Conservation (phyloP, 2,888 invertebrate genomes). For the Sarcophaga caerulescens region DNA sequence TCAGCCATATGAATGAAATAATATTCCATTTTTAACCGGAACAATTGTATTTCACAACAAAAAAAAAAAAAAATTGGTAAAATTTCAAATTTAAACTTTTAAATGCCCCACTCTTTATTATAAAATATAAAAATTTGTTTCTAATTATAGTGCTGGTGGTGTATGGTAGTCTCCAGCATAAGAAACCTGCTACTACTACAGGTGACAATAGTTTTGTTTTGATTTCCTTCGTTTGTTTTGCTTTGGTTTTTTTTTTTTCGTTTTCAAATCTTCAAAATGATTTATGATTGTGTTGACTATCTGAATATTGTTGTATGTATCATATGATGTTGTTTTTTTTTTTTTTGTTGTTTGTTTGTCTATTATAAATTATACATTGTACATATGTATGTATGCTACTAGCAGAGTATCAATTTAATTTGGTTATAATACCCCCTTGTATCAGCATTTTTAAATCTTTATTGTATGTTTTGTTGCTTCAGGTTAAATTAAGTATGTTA, state of each 20-base stretch:
- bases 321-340: neutral
- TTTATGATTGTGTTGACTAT: constrained; percentile 60
- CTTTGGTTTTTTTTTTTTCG: neutral
- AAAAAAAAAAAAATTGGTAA: too few species aligned
- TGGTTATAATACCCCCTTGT: too few species aligned
- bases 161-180: neutral
- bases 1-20: too few species aligned
- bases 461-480: neutral
- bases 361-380: neutral
- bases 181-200: constrained; percentile 60
- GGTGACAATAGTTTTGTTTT: constrained; percentile 56
- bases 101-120: too few species aligned
- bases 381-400: neutral
- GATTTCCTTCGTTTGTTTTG: neutral
- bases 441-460: neutral
- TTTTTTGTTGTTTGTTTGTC: too few species aligned
- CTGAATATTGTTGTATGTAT: constrained; percentile 42
- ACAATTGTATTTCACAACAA: too few species aligned
- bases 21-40: too few species aligned
- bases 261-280: constrained; percentile 45
- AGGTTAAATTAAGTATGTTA: constrained; percentile 20
- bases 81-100: too few species aligned
- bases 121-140: too few species aligned
- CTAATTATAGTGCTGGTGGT: constrained; percentile 37
- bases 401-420: too few species aligned